A percentile compares a stretch with the other conserved stretches of the same genome.
Evolutionary conservation across 2,888 invertebrate species (phyloP).

Genomic region (Nasonovia ribisnigri): DNA sequence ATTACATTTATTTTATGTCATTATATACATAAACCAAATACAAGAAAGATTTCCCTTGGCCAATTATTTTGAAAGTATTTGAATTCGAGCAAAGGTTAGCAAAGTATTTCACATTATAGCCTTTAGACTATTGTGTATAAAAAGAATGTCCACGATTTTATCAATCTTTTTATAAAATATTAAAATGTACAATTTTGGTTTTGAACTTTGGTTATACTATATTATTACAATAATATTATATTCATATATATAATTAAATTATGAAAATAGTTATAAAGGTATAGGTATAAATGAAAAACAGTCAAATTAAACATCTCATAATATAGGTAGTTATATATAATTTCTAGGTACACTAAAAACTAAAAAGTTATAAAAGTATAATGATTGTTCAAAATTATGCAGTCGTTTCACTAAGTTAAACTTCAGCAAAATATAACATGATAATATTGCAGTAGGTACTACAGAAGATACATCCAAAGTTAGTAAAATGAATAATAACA

Average conservation of each 20-base stretch:
- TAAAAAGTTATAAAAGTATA: neutral
- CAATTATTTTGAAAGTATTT: neutral
- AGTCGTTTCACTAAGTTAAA: neutral
- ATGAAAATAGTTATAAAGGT: neutral
- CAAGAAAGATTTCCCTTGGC: neutral
- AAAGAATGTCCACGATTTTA: neutral
- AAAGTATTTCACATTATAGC: neutral
- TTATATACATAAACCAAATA: neutral
- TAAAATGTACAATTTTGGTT: neutral
- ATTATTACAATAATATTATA: neutral
- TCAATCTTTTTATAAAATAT: neutral
- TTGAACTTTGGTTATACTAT: neutral
- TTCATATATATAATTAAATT: neutral
- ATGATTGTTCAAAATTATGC: neutral
- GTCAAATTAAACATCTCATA: neutral
- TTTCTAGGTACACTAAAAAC: neutral
- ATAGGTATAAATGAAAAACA: neutral
- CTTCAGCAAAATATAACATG: neutral
- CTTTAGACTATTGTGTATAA: neutral
- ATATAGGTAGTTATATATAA: neutral
- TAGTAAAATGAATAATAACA: neutral
- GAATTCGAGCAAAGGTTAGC: neutral
- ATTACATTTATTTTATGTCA: neutral
- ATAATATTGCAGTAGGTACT: neutral
- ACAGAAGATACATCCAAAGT: neutral